Conservation (phyloP, 92 coral and sea anemone species). For the Epizoanthus scotinus region DNA sequence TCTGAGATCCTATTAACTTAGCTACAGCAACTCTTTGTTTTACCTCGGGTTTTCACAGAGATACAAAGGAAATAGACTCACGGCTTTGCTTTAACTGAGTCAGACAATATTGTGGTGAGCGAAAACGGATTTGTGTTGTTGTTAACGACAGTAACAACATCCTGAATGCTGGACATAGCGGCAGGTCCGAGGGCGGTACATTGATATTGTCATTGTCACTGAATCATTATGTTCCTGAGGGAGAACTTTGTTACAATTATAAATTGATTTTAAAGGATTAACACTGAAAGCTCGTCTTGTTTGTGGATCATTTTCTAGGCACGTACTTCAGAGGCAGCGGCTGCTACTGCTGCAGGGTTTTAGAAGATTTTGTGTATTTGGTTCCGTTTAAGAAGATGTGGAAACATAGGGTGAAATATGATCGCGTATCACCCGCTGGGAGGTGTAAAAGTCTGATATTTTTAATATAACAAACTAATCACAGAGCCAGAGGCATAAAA, state of each 20-base stretch:
- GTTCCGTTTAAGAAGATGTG: conserved; percentile 1
- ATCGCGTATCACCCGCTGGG: conserved; percentile 10
- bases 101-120: not conserved
- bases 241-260: not conserved
- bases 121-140: not conserved
- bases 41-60: not conserved
- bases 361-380: conserved; percentile 1
- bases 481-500: conserved; percentile 10
- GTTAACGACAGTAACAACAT: too few relatives aligned
- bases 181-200: not conserved
- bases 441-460: not conserved
- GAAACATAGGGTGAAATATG: conserved; percentile 2
- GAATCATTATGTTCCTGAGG: not conserved
- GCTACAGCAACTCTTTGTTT: too few relatives aligned
- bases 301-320: not conserved
- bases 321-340: not conserved
- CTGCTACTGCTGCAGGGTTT: not conserved
- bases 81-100: not conserved
- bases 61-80: not conserved
- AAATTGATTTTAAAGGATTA: too few relatives aligned
- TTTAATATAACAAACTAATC: not conserved
- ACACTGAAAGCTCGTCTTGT: not conserved
- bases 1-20: too few relatives aligned
- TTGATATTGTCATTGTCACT: too few relatives aligned
- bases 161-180: not conserved